Conservation (phyloP, 2,888 invertebrate species). For the Stomorhina lunata region DNA sequence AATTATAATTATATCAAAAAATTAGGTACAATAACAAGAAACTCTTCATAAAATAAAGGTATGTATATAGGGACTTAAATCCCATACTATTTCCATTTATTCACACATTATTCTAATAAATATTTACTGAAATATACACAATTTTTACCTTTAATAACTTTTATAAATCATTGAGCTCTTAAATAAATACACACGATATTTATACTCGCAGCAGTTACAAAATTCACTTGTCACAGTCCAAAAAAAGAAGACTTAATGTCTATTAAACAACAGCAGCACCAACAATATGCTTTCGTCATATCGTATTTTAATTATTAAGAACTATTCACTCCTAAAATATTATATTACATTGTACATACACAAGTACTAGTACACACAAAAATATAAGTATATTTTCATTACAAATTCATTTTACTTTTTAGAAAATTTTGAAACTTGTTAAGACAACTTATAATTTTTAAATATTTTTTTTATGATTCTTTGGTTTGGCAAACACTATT, state of each 20-base stretch:
- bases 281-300: constrained; percentile 15
- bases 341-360: too few species aligned
- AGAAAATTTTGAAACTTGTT: too few species aligned
- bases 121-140: background rate
- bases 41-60: background rate
- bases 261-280: background rate
- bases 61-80: background rate
- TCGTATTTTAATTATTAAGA: background rate
- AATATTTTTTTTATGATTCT: background rate
- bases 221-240: background rate
- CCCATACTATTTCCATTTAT: background rate
- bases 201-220: background rate
- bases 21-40: background rate
- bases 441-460: too few species aligned
- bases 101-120: background rate
- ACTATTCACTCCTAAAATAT: constrained; percentile 2
- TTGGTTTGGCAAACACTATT: background rate
- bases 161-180: too few species aligned
- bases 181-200: too few species aligned
- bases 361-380: too few species aligned
- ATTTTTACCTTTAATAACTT: background rate
- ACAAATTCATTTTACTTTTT: too few species aligned
- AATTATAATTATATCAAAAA: background rate
- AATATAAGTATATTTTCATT: too few species aligned
- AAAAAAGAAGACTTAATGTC: constrained; percentile 3